These are phyloP conservation scores for Lasioglossum figueresi DNA, from an alignment of 2,888 invertebrate genomes.

Conservation along the genomic window DNA sequence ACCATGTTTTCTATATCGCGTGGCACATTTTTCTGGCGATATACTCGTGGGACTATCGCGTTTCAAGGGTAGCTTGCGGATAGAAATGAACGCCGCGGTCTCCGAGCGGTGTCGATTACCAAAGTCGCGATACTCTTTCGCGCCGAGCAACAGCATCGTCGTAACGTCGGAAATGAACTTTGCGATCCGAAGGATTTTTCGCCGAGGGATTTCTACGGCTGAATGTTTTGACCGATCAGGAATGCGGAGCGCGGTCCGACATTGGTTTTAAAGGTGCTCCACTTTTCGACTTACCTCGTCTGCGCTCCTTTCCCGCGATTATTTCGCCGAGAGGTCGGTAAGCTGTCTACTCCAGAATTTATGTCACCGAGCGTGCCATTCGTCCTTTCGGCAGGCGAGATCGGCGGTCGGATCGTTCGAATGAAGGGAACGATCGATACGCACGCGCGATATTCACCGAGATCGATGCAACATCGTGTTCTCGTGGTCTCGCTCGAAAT, in stretches of 20 bases:
- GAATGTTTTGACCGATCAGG: constrained; percentile 30
- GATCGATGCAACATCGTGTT: constrained; percentile 24
- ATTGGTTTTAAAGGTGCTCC: constrained; percentile 3
- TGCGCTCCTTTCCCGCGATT: neutral
- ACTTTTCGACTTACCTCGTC: constrained; percentile 19
- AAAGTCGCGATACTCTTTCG: constrained; percentile 8
- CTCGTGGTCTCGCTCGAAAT: neutral
- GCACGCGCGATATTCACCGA: constrained; percentile 2
- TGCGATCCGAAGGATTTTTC: neutral
- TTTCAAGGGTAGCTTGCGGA: constrained; percentile 59
- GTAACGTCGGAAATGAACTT: constrained; percentile 15
- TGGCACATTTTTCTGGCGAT: neutral
- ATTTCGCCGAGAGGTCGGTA: neutral
- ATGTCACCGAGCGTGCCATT: constrained; percentile 2
- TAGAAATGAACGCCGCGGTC: constrained; percentile 26
- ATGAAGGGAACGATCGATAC: neutral
- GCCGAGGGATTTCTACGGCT: constrained; percentile 17
- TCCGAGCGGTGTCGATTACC: constrained; percentile 50
- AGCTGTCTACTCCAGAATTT: neutral
- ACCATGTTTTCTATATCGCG: constrained; percentile 3
- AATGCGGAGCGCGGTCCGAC: constrained; percentile 23
- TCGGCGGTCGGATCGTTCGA: neutral
- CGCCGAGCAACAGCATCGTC: neutral
- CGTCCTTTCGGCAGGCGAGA: neutral
- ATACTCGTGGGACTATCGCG: constrained; percentile 14